Evolutionary conservation across 2,888 invertebrate genomes (phyloP).

Genomic region (Eubasilissa splendida): DNA sequence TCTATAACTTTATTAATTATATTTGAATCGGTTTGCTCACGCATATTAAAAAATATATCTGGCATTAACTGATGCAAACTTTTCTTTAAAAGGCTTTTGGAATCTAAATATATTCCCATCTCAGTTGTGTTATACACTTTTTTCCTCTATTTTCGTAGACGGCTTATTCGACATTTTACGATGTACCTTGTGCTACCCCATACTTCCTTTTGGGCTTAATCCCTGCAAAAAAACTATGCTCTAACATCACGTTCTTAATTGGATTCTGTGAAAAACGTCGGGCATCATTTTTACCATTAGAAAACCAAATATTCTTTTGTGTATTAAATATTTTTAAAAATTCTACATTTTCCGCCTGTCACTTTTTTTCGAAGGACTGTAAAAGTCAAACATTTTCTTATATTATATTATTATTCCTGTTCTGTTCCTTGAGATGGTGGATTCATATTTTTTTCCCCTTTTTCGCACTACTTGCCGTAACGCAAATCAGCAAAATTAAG

Average conservation of each 20-base stretch:
- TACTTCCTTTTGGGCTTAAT: no score
- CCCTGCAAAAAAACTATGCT: background rate
- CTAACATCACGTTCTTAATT: constrained; percentile 8
- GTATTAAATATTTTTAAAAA: no score
- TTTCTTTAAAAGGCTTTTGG: no score
- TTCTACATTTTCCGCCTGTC: background rate
- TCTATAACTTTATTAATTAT: no score
- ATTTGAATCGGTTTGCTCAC: no score
- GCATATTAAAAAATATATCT: no score
- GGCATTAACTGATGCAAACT: no score
- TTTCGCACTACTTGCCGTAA: no score
- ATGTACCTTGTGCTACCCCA: background rate
- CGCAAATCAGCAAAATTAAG: no score
- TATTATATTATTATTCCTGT: background rate
- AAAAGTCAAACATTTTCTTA: background rate
- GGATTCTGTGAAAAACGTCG: constrained; percentile 1
- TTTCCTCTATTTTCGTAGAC: background rate
- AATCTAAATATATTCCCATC: no score
- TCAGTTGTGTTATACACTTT: background rate
- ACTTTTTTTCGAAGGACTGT: background rate
- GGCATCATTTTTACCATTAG: background rate
- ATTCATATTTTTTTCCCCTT: no score
- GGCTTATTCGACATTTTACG: background rate
- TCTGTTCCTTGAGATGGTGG: no score
- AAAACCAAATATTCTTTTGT: background rate